Base-by-base conservation (phyloP, 2,888 invertebrate species). In the Eristalis arbustorum region DNA sequence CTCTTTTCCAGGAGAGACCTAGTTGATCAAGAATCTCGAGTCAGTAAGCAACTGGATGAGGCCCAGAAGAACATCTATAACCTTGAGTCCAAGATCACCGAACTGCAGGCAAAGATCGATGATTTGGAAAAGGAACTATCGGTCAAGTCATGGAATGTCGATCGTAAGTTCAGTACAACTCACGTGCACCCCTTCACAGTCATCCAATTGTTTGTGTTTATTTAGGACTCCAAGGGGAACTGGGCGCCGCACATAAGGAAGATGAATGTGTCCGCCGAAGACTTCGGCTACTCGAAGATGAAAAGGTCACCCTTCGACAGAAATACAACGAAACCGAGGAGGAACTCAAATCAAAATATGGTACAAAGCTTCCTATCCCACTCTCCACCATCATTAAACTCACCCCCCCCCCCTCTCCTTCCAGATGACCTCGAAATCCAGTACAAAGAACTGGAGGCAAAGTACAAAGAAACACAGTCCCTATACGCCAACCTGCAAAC, bases 391-490 rank as follows among this genome's bases (percentile, higher is more conserved):
- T 8, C 8, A n/a, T 18, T 18, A 13, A 59, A 13, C 59, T 5
- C 2, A 23, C 10, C 23, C 23, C 10, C 3, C 23, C 23, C 23
- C 23, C 18, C 5, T 40, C 79, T 11, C 3, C 25, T 64, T 75
- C 0, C 63, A 93, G 93, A 91, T 66, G 93, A 93, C 89, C 91
- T 94, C 85, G 94, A 94, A 90, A 89, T 89, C 25, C 91, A 93
- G 78, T 93, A 94, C 82, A 92, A 92, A 88, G 93, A 94, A 87
- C 90, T 94, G 69, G 92, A 93, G 89, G 91, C 92, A 63, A 93
- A 93, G 91, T 94, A 94, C 82, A 92, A 93, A 89, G 91, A 92
- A 69, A 91, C 94, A n/a, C 94, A 94, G 91, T 89, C 90, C 18
- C 91, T 93, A 88, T 92, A 92, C 2, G 90, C 89, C 37, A 90